Evolutionary conservation across 2,797 vertebrate species (phyloP), one percentile per base, ranked within the genome.

Genomic region (Crenichthys baileyi): DNA sequence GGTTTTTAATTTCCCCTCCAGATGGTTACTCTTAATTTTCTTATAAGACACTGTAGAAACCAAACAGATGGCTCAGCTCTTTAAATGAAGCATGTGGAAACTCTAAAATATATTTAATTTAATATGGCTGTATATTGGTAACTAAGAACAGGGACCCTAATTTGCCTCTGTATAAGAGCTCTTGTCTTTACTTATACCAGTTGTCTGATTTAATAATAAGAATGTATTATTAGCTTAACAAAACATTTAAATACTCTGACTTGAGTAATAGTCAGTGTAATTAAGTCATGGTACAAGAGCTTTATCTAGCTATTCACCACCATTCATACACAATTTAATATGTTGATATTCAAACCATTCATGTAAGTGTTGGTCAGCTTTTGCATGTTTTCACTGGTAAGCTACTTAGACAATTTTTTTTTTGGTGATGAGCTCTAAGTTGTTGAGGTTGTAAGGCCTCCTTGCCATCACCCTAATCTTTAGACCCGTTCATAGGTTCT

Each of bases 11-110:
- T 80, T 86, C 82, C 80, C 77, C 76, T 83, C 89, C 90, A 90
- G 88, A 90, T 86, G 85, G 88, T 77, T 80, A 85, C 41, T 83
- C 60, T 85, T 84, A 81, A 75, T 85, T 86, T 84, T 84, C 81
- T 71, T 87, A 60, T 68, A 87, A 77, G 83, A 80, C 81, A 82
- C 72, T 61, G 70, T 74, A 82, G 65, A 73, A 85, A 78, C 24
- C 20, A 61, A 88, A 78, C 90, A 91, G 89, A 90, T 88, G 89
- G 85, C 67, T 81, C 9, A 7, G 67, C 83, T 83, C 72, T 87
- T 82, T 77, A 84, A 61, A 53, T 58, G 56, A 75, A 67, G 65
- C 60, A 29, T 75, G 70, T 75, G 78, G 51, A 76, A 81, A 79
- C 61, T 77, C 74, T 83, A 51, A 81, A 75, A 77, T 44, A 46